These are phyloP conservation scores for Drosophila malerkotliana DNA, from an alignment of 1,140 invertebrate species.

Conservation along the genomic window DNA sequence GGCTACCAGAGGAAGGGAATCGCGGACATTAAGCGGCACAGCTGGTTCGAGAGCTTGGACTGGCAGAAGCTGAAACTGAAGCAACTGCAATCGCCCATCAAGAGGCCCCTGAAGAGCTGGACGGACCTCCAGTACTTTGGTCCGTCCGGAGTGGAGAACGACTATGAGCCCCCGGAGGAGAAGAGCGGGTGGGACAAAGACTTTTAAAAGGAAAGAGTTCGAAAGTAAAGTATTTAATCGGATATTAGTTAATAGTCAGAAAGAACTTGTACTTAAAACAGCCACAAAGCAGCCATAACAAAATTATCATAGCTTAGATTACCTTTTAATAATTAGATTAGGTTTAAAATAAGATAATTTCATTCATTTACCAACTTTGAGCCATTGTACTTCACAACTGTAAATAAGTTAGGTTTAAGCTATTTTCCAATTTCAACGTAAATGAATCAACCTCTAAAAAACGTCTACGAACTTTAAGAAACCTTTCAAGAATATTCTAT, in stretches of 20 bases:
- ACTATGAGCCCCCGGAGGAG: conserved; percentile 87
- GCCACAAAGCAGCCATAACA: conserved; percentile 23
- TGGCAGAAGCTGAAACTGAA: conserved; percentile 92
- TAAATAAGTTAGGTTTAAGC: neutral
- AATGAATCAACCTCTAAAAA: neutral
- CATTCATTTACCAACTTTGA: conserved; percentile 15
- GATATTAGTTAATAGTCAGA: conserved; percentile 13
- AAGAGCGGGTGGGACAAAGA: conserved; percentile 89
- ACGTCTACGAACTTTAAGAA: neutral
- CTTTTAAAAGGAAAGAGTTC: conserved; percentile 83
- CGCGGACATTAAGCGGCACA: conserved; percentile 96
- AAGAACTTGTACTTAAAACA: neutral
- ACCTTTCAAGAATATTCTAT: neutral
- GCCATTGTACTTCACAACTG: neutral
- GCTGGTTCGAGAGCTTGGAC: conserved; percentile 97
- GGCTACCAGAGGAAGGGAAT: conserved; percentile 96
- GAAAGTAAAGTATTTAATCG: neutral
- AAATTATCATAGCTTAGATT: neutral
- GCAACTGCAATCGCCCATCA: conserved; percentile 89
- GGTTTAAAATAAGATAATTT: neutral
- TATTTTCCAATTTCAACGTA: too few relatives aligned
- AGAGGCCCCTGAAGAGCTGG: conserved; percentile 89
- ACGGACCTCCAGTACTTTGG: conserved; percentile 89
- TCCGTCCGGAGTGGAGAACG: conserved; percentile 85
- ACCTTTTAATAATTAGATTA: conserved; percentile 30